A percentile compares a stretch with the other conserved stretches of the same genome.
Evolutionary conservation across 2,113 vertebrate genomes (phyloP).

Genomic region (Noturus placidus): DNA sequence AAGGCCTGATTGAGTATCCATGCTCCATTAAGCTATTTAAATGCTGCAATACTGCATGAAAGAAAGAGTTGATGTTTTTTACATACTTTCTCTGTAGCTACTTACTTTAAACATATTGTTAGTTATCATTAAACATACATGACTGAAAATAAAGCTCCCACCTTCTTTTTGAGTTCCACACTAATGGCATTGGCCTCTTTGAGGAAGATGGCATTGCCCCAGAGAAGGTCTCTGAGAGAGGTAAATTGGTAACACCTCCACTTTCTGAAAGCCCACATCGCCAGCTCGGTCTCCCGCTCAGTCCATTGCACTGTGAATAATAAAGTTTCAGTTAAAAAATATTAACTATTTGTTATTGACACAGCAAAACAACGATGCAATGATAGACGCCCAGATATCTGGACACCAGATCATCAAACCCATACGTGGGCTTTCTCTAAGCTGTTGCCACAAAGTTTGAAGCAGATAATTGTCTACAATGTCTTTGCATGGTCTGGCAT

Average conservation of each 20-base stretch:
- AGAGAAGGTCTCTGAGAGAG: conserved; percentile 90
- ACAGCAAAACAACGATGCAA: neutral
- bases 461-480: neutral
- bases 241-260: conserved; percentile 99
- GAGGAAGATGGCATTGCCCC: conserved; percentile 96
- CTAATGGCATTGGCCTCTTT: conserved; percentile 98
- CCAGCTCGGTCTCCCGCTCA: conserved; percentile 85
- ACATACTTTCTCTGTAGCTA: neutral
- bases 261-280: conserved; percentile 91
- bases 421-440: neutral
- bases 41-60: neutral
- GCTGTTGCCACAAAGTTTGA: neutral
- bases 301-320: conserved; percentile 86
- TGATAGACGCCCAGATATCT: neutral
- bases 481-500: neutral
- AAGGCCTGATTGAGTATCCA: neutral
- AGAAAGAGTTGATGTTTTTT: neutral
- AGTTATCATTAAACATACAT: neutral
- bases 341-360: neutral
- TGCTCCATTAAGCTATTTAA: neutral
- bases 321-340: neutral
- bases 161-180: conserved; percentile 97
- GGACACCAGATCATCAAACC: neutral
- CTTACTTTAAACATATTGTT: neutral
- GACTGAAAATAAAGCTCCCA: conserved; percentile 53